A percentile compares a stretch with the other conserved stretches of the same genome.
phyloP scores from a whole-genome alignment of 2,888 invertebrate genomes.

The Amblyteles armatorius region DNA sequence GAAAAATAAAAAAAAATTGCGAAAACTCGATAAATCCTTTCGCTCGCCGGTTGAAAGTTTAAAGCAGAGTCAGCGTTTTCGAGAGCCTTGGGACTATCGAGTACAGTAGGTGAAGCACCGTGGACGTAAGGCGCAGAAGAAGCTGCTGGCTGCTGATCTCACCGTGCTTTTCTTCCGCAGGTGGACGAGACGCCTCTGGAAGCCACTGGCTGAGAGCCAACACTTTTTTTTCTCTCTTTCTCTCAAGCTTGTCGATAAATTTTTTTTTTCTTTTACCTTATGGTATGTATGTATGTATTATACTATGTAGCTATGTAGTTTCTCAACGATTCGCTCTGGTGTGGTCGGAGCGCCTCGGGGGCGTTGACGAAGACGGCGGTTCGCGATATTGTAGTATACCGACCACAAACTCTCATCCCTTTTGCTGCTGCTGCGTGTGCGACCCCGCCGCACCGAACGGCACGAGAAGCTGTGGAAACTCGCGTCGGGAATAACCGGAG shows the following conservation, averaged over 20 bases:
- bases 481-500: conserved; percentile 10
- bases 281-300: background rate
- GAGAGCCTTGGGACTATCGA: conserved; percentile 11
- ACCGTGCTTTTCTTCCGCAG: conserved; percentile 47
- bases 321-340: conserved; percentile 21
- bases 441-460: background rate
- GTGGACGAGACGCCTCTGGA: conserved; percentile 44
- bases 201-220: conserved; percentile 56
- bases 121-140: conserved; percentile 29
- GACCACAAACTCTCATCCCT: conserved; percentile 24
- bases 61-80: background rate
- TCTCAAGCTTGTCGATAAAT: background rate
- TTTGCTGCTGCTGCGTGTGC: conserved; percentile 5
- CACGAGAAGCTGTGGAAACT: background rate
- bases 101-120: conserved; percentile 30
- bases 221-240: conserved; percentile 14
- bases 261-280: background rate
- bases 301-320: background rate
- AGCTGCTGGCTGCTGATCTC: conserved; percentile 27
- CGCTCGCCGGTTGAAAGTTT: background rate
- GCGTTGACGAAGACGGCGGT: conserved; percentile 1
- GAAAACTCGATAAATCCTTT: background rate
- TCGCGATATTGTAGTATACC: background rate
- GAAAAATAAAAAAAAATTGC: background rate
- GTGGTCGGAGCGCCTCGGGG: background rate